Percentiles rank a stretch among this genome's conserved stretches.
Evolutionary conservation across 1,140 invertebrate species (phyloP).

Genomic region (Mercenaria mercenaria): DNA sequence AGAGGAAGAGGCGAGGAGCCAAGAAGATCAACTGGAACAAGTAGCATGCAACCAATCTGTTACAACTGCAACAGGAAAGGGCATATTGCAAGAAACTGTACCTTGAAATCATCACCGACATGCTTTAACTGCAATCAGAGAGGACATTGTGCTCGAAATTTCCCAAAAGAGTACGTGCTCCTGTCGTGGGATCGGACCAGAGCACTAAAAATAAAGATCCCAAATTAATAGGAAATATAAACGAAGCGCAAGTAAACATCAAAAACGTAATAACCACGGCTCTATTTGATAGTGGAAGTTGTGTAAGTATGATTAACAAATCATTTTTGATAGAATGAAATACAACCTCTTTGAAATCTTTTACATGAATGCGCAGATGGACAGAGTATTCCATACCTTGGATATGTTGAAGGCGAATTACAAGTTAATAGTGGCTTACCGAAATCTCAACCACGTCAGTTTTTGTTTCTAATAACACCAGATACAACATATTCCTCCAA

Average conservation of each 20-base stretch:
- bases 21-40: background rate
- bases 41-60: background rate
- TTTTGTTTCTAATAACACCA: background rate
- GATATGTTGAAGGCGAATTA: slow-evolving; percentile 19
- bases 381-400: background rate
- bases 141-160: background rate
- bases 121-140: background rate
- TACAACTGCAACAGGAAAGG: background rate
- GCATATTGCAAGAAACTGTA: background rate
- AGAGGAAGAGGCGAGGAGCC: too few relatives aligned
- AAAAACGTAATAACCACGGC: background rate
- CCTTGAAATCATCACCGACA: background rate
- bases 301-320: background rate
- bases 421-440: background rate
- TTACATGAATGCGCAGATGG: slow-evolving; percentile 26
- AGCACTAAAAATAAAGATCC: background rate
- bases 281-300: background rate
- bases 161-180: background rate
- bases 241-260: background rate
- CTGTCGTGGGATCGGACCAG: background rate
- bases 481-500: background rate
- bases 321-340: background rate
- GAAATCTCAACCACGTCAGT: background rate
- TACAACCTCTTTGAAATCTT: background rate
- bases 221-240: background rate